These are phyloP conservation scores for Petrolisthes manimaculis DNA, from an alignment of 2,888 invertebrate species.

Conservation along the genomic window DNA sequence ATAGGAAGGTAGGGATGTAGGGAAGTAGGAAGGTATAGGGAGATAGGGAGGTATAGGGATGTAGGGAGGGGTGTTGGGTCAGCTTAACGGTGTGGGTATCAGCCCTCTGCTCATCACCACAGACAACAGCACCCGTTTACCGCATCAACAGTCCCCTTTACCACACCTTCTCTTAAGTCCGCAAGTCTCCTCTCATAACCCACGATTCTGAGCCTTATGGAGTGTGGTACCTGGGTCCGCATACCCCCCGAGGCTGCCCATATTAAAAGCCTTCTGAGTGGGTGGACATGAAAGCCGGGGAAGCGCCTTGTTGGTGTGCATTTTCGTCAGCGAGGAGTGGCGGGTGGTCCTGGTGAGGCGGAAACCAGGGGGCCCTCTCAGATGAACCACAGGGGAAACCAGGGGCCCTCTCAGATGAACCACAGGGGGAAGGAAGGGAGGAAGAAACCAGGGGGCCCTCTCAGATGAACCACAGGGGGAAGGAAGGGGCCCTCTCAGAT, in stretches of 20 bases:
- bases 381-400: background rate
- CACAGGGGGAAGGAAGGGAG: too few species aligned
- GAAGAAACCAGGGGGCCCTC: too few species aligned
- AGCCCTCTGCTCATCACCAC: background rate
- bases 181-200: background rate
- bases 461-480: too few species aligned
- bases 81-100: constrained; percentile 32
- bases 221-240: background rate
- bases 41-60: too few species aligned
- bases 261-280: constrained; percentile 29
- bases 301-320: constrained; percentile 44
- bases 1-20: background rate
- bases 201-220: background rate
- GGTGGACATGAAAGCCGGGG: constrained; percentile 26
- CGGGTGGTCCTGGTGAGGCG: constrained; percentile 18
- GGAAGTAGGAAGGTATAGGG: background rate
- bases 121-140: constrained; percentile 17
- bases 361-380: background rate
- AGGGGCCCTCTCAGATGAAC: too few species aligned
- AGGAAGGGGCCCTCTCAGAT: too few species aligned
- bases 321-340: constrained; percentile 12
- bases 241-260: background rate
- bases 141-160: background rate
- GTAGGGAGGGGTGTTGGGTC: background rate
- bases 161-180: background rate